Conservation (phyloP, 2,888 invertebrate species). For the Rhagophthalmus giganteus region DNA sequence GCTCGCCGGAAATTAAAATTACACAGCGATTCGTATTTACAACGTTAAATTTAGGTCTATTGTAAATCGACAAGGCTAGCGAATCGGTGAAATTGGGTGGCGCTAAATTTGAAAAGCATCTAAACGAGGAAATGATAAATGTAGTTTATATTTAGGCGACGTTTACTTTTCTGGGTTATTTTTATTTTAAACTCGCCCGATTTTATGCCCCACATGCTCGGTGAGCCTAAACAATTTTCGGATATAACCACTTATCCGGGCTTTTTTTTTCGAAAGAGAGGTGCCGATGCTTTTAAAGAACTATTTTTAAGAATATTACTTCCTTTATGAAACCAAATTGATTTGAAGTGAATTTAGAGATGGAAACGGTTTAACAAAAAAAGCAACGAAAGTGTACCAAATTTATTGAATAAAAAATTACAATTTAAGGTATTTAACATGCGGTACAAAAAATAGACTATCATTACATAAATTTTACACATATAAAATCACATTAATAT, state of each 20-base stretch:
- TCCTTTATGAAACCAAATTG: slow-evolving; percentile 1
- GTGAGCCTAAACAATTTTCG: slow-evolving; percentile 37
- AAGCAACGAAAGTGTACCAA: no score
- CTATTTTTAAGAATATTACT: slow-evolving; percentile 21
- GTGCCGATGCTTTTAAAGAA: slow-evolving; percentile 33
- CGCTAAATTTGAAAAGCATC: slow-evolving; percentile 19
- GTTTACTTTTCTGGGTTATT: slow-evolving; percentile 22
- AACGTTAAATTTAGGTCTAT: slow-evolving; percentile 25
- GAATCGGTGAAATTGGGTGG: slow-evolving; percentile 16
- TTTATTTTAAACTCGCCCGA: slow-evolving; percentile 36
- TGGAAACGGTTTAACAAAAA: neutral
- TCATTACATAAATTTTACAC: slow-evolving; percentile 17
- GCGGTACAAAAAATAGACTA: slow-evolving; percentile 16
- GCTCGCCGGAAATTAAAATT: slow-evolving; percentile 42
- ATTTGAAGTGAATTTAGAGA: no score
- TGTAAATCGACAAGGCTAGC: slow-evolving; percentile 8
- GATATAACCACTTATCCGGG: slow-evolving; percentile 39
- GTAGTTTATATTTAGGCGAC: slow-evolving; percentile 23
- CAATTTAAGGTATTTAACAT: slow-evolving; percentile 8
- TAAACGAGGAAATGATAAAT: slow-evolving; percentile 28
- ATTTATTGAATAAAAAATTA: slow-evolving; percentile 19
- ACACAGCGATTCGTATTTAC: slow-evolving; percentile 33
- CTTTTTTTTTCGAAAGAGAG: slow-evolving; percentile 26
- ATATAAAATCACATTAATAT: slow-evolving; percentile 16
- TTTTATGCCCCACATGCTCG: slow-evolving; percentile 38